phyloP scores from a whole-genome alignment of 2,797 vertebrate species.

The Brotula barbata region DNA sequence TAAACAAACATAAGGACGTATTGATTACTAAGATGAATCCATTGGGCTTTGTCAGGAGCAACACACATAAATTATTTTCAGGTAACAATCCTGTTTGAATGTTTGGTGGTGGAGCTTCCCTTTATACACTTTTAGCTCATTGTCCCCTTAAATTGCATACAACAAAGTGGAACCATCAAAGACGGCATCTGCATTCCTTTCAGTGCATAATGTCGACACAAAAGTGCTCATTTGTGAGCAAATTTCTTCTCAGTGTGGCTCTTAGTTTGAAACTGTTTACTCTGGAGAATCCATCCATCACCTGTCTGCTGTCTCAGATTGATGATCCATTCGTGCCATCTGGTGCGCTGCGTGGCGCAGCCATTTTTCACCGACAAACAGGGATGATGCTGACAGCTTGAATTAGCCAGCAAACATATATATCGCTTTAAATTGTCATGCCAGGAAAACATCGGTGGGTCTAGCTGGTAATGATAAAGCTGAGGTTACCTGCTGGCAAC shows the following conservation, averaged over 20 bases:
- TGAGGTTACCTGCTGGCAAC: slow-evolving; percentile 76
- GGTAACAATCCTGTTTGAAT: background rate
- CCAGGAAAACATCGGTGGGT: slow-evolving; percentile 71
- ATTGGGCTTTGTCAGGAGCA: background rate
- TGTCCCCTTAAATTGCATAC: background rate
- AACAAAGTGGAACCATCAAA: slow-evolving; percentile 7
- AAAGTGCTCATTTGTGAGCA: slow-evolving; percentile 61
- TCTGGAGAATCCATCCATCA: slow-evolving; percentile 77
- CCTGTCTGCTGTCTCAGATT: slow-evolving; percentile 73
- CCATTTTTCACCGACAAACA: slow-evolving; percentile 80
- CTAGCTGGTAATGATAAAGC: slow-evolving; percentile 74
- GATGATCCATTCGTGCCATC: slow-evolving; percentile 79
- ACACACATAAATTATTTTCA: too few relatives aligned
- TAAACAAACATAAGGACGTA: too few relatives aligned
- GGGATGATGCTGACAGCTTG: slow-evolving; percentile 77
- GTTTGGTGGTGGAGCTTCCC: background rate
- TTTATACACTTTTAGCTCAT: background rate
- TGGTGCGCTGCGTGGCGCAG: slow-evolving; percentile 75
- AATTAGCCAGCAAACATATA: slow-evolving; percentile 78
- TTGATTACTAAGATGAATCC: background rate
- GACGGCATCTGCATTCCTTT: slow-evolving; percentile 21
- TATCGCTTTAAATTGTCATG: slow-evolving; percentile 75
- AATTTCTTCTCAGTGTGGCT: slow-evolving; percentile 67
- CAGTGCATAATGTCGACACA: slow-evolving; percentile 34
- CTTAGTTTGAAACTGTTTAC: slow-evolving; percentile 70